phyloP scores from a whole-genome alignment of 2,888 invertebrate species.

The Anodontia alba region DNA sequence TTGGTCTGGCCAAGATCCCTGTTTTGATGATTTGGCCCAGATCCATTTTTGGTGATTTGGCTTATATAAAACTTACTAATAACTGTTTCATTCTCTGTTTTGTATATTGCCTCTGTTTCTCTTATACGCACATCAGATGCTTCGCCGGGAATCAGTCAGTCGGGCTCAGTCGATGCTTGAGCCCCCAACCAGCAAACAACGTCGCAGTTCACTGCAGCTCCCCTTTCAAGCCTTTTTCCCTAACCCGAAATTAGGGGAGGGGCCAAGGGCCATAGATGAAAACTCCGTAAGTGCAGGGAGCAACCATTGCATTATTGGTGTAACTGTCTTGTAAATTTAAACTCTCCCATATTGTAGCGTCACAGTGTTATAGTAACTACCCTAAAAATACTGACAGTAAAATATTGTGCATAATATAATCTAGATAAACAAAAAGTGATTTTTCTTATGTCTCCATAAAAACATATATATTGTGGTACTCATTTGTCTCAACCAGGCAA shows the following conservation, averaged over 20 bases:
- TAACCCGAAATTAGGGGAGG: slow-evolving; percentile 63
- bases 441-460: no score
- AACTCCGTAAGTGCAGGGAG: slow-evolving; percentile 55
- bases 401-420: no score
- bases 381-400: no score
- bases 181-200: slow-evolving; percentile 72
- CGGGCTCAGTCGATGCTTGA: slow-evolving; percentile 70
- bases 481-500: no score
- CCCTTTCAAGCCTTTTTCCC: slow-evolving; percentile 71
- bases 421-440: no score
- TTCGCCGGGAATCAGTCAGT: slow-evolving; percentile 73
- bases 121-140: slow-evolving; percentile 56
- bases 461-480: no score
- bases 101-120: slow-evolving; percentile 3
- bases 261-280: slow-evolving; percentile 54
- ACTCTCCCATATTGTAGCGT: background rate
- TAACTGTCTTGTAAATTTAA: background rate
- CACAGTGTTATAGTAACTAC: background rate
- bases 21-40: no score
- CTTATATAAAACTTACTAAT: background rate
- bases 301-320: slow-evolving; percentile 60
- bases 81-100: background rate
- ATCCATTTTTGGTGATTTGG: no score
- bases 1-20: no score
- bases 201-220: slow-evolving; percentile 76